Percentiles rank a stretch among this genome's conserved stretches.
Conservation (phyloP, 2,113 vertebrate genomes). For the Sprattus sprattus region DNA sequence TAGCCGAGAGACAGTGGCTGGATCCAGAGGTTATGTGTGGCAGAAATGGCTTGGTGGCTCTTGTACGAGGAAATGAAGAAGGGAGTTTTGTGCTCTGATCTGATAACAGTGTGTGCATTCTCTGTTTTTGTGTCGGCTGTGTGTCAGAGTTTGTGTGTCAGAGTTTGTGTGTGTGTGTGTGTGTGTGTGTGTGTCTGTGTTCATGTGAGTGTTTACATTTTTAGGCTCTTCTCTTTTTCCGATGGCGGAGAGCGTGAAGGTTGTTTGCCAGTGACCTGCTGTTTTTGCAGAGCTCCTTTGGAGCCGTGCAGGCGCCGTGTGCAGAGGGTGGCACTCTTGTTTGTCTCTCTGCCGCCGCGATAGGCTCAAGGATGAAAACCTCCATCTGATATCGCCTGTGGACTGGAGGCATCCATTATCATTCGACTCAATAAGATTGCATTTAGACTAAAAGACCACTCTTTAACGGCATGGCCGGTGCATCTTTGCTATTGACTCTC, state of each 20-base stretch:
- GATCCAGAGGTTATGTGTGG: conserved; percentile 39
- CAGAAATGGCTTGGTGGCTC: conserved; percentile 30
- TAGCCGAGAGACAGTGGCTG: conserved; percentile 24
- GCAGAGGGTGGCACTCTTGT: background rate
- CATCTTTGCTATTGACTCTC: background rate
- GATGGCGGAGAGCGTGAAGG: conserved; percentile 17
- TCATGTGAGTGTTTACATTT: conserved; percentile 34
- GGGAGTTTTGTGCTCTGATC: conserved; percentile 16
- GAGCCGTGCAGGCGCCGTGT: conserved; percentile 21
- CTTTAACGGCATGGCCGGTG: background rate
- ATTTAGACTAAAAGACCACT: conserved; percentile 18
- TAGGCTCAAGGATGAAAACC: conserved; percentile 8
- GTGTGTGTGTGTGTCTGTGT: background rate
- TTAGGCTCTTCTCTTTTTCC: conserved; percentile 32
- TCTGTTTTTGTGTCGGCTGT: background rate
- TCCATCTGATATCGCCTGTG: background rate
- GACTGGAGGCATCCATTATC: conserved; percentile 7
- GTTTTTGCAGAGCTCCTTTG: conserved; percentile 22
- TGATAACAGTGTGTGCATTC: conserved; percentile 32
- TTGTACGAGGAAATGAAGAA: conserved; percentile 18
- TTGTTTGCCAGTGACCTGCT: conserved; percentile 18
- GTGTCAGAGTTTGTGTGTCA: background rate
- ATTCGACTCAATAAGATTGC: background rate
- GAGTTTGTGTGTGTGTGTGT: too few species aligned
- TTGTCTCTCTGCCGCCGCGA: background rate